Percentiles rank a stretch among this genome's conserved stretches.
These are phyloP conservation scores for Pristionchus fissidentatus DNA, from an alignment of 2,888 invertebrate species.

Conservation along the genomic window DNA sequence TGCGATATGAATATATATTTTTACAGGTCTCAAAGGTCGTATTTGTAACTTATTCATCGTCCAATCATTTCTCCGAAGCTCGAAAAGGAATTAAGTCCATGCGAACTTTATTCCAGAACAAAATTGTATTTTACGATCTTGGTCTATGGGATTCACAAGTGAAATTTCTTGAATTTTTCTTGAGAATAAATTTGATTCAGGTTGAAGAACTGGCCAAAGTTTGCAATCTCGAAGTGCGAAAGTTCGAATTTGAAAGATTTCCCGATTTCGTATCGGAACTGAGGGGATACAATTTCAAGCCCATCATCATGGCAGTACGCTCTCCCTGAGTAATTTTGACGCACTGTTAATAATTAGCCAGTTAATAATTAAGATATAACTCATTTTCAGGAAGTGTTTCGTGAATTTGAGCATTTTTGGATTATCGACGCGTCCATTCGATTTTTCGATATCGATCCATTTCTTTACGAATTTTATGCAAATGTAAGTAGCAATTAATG, in stretches of 20 bases:
- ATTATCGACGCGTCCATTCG: constrained; percentile 37
- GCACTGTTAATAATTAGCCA: neutral
- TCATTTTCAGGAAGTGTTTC: constrained; percentile 46
- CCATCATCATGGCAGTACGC: constrained; percentile 44
- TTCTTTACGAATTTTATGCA: neutral
- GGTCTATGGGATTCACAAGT: neutral
- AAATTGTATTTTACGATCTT: constrained; percentile 45
- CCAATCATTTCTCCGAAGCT: constrained; percentile 43
- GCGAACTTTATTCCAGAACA: constrained; percentile 3
- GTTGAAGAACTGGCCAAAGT: constrained; percentile 30
- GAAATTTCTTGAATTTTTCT: neutral
- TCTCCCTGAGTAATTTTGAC: neutral
- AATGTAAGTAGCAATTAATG: neutral
- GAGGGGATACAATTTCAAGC: constrained; percentile 47
- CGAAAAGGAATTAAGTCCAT: neutral
- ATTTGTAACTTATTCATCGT: constrained; percentile 38
- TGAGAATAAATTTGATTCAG: too few species aligned
- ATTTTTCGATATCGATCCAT: constrained; percentile 12
- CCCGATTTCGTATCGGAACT: neutral
- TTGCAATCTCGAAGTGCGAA: constrained; percentile 46
- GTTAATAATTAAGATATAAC: neutral
- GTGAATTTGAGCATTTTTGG: constrained; percentile 5
- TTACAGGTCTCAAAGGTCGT: neutral
- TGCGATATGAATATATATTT: neutral
- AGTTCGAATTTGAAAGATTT: constrained; percentile 7